Conservation (phyloP, 2,797 vertebrate species). For the Numenius phaeopus region DNA sequence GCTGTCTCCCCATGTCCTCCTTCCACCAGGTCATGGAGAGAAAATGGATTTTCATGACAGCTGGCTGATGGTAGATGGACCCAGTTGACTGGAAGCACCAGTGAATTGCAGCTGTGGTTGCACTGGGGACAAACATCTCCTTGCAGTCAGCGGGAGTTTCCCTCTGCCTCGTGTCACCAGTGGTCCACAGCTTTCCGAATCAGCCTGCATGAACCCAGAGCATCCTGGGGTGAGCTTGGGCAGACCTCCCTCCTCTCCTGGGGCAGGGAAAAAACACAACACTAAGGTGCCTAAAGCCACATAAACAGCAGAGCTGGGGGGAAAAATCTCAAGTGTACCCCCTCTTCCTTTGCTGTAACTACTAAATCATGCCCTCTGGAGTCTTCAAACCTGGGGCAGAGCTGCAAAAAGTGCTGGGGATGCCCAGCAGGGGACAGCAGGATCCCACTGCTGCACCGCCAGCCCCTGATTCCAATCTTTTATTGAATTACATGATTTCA, state of each 20-base stretch:
- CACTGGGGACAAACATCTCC: not conserved
- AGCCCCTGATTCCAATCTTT: not conserved
- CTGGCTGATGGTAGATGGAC: not conserved
- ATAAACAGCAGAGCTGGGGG: not conserved
- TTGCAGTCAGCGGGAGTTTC: not conserved
- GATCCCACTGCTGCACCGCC: not conserved
- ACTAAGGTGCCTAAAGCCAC: not conserved
- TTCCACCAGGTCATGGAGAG: not conserved
- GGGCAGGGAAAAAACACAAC: not conserved
- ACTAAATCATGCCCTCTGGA: not conserved
- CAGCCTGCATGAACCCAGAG: not conserved
- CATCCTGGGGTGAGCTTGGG: not conserved
- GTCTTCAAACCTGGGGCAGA: fast-evolving
- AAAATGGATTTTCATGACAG: not conserved
- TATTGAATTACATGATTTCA: not conserved
- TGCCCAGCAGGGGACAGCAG: conserved; percentile 59
- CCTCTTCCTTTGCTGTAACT: not conserved
- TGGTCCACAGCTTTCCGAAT: not conserved
- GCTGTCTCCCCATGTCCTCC: not conserved
- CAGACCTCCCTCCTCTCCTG: not conserved
- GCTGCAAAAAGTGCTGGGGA: not conserved
- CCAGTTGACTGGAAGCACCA: not conserved
- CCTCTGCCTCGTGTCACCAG: not conserved
- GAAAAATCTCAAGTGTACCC: not conserved
- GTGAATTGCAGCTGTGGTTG: not conserved